Evolutionary conservation across 2,797 vertebrate species (phyloP), one percentile per base, ranked within the genome.

Genomic region (Sitta carolinensis): DNA sequence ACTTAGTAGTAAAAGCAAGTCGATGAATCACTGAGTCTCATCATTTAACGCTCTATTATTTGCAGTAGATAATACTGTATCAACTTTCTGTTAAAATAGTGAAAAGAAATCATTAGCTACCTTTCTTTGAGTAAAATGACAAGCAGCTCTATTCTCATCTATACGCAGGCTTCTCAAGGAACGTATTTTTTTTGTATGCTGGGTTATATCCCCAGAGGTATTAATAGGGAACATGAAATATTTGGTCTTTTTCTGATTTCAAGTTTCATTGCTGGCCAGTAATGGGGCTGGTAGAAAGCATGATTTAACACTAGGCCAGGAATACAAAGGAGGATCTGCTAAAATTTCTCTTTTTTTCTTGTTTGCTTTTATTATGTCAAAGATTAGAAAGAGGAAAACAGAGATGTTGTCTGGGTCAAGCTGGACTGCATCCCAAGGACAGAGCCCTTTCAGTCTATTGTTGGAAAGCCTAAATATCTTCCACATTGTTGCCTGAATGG

Each of bases 351-450:
- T 42, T 87, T 92, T 89, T 43, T 90, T 90, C 91, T 93, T 89
- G 70, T 94, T 96, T 93, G 81, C 78, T 93, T 96, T 92, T 94
- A 63, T 90, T 92, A 51, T 95, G 68, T 88, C 69, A 92, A 89
- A 88, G 82, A 94, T 93, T 95, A 94, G 62, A 68, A 91, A 75
- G 64, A 85, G 79, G 61, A 75, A 91, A 89, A 77, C 63, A 67
- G 18, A 55, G 73, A 79, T 10, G 3, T 79, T 91, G 79, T 86
- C 94, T 91, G 58, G 94, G 77, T 95, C 92, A 95, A 77, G 67
- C 68, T 95, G 87, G 94, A 86, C 84, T 73, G 61, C 42, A 78
- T 73, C 36, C 78, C 83, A 87, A 70, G 84, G 93, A 82, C 54
- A 47, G 18, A 81, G 17, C 25, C 36, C 34, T 94, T 93, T 88